Evolutionary conservation across 1,140 invertebrate genomes (phyloP).

Genomic region (Choristoneura fumiferana): DNA sequence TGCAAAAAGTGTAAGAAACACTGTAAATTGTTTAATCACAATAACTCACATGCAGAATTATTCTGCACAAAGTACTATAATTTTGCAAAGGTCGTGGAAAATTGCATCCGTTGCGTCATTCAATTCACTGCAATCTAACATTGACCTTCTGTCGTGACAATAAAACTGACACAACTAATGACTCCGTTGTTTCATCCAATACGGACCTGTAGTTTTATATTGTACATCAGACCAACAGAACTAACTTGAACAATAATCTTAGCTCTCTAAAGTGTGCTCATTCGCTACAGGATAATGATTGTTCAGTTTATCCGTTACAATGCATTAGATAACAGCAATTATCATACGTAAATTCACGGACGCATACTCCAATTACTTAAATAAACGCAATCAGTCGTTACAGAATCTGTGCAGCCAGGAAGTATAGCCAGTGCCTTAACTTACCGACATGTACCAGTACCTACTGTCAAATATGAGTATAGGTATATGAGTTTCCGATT

Average conservation of each 20-base stretch:
- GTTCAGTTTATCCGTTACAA: conserved; percentile 5
- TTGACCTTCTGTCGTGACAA: conserved; percentile 10
- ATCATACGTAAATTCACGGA: background rate
- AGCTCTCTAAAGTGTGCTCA: conserved; percentile 12
- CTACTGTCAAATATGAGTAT: no score
- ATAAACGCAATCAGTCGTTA: no score
- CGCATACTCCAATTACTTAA: no score
- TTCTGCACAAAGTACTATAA: no score
- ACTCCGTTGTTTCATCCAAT: background rate
- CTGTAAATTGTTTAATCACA: no score
- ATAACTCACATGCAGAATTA: no score
- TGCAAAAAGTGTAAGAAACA: no score
- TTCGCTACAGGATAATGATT: conserved; percentile 5
- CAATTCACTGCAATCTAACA: background rate
- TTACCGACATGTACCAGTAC: no score
- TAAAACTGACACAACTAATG: background rate
- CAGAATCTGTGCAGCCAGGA: no score
- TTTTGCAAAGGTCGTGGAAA: conserved; percentile 1
- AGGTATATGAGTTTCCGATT: no score
- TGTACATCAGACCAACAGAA: background rate
- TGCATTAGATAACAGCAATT: conserved; percentile 14
- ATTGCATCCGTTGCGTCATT: conserved; percentile 6
- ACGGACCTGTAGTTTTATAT: no score
- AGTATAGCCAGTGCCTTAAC: no score
- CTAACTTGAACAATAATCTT: background rate